phyloP scores from a whole-genome alignment of 2,797 vertebrate genomes.

The Tapera naevia region DNA sequence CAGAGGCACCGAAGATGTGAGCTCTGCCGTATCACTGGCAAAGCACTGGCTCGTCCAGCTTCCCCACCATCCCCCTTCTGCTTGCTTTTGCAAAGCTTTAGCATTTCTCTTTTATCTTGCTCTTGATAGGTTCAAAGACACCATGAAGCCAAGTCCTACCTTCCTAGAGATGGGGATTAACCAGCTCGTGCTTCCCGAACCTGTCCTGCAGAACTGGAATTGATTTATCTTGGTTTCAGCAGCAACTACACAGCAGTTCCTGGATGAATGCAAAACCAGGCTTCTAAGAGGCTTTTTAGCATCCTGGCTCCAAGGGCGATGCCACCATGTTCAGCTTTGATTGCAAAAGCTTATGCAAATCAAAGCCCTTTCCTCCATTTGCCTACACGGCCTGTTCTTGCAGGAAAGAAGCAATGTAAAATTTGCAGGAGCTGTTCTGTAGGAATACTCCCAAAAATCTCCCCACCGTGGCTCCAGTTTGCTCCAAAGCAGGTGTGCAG shows the following conservation, averaged over 20 bases:
- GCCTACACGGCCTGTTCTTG: background rate
- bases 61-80: background rate
- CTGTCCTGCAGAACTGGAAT: background rate
- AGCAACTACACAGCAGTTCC: background rate
- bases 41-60: background rate
- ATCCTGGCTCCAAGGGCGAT: background rate
- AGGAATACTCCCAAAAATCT: background rate
- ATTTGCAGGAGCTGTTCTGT: background rate
- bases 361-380: background rate
- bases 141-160: background rate
- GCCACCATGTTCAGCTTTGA: background rate
- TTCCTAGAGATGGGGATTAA: background rate
- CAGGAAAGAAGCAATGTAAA: background rate
- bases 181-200: background rate
- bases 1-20: fast-evolving
- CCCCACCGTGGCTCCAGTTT: fast-evolving
- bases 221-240: background rate
- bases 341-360: background rate
- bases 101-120: slow-evolving; percentile 17
- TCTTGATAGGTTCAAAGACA: background rate
- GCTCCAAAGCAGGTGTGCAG: fast-evolving
- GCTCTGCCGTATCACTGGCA: fast-evolving
- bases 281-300: background rate
- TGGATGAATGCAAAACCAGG: background rate
- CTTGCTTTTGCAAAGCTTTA: background rate